Conservation (phyloP, 2,888 invertebrate species). For the Silvanus unidentatus region DNA sequence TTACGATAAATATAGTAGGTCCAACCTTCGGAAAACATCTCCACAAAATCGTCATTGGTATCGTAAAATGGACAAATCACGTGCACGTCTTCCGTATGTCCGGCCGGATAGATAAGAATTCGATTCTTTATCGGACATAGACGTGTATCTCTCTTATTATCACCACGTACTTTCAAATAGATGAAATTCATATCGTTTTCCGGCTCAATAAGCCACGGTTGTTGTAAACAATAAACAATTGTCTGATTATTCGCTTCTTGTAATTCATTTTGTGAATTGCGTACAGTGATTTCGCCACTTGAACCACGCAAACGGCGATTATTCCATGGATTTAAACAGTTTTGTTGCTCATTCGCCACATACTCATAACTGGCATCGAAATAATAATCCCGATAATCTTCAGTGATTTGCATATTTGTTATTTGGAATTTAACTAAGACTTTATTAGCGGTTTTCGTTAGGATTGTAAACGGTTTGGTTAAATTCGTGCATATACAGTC, state of each 20-base stretch:
- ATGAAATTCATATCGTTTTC: conserved; percentile 66
- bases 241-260: conserved; percentile 44
- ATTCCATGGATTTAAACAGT: conserved; percentile 62
- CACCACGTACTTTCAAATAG: conserved; percentile 64
- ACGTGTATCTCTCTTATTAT: conserved; percentile 46
- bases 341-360: conserved; percentile 52
- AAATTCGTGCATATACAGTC: conserved; percentile 71
- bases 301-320: conserved; percentile 61
- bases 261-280: conserved; percentile 49
- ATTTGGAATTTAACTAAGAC: conserved; percentile 70
- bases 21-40: conserved; percentile 65
- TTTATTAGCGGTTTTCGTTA: conserved; percentile 63
- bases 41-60: conserved; percentile 47
- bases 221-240: conserved; percentile 55
- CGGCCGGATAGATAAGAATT: conserved; percentile 66
- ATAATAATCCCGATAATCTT: conserved; percentile 72
- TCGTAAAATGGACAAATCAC: conserved; percentile 61
- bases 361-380: conserved; percentile 72
- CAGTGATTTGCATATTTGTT: conserved; percentile 72
- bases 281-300: conserved; percentile 66
- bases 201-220: conserved; percentile 75
- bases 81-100: conserved; percentile 55
- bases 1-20: conserved; percentile 43
- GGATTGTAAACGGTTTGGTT: conserved; percentile 55
- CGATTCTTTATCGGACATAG: conserved; percentile 65